Evolutionary conservation across 1,140 invertebrate species (phyloP), one percentile per base, ranked within the genome.

Genomic region (Triops longicaudatus): DNA sequence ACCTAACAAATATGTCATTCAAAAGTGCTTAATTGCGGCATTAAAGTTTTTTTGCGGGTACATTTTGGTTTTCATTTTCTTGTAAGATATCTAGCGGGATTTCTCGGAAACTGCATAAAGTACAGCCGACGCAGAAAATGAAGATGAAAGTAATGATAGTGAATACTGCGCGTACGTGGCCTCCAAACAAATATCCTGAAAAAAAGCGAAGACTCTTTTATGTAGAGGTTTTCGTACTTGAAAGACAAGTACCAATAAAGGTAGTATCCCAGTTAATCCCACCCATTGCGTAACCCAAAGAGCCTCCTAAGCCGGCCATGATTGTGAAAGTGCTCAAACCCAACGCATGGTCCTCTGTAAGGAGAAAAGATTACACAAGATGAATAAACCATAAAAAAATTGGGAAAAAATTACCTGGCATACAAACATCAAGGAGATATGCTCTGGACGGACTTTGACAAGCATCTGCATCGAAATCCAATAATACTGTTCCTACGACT

Each of bases 391-490:
- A 7, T 43, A 26, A 63, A 78, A 73, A 44, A 37, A 74, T 78
- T 44, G 11, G 12, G n/a, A 37, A 22, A 4, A 74, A 26, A 82
- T 84, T 82, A 93, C 93, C 92, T 86, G 94, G 91, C 79, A 95
- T 84, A 63, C 93, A 95, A 17, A 98, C 92, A 82, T 98, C 97
- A 11, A 98, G 87, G 0, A 98, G 87, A 86, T 96, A 98, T 44
- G 96, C 93, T 80, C 96, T 87, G 0, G 94, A 89, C 0, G 97
- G 96, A 82, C 94, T 96, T 84, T 98, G 96, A 81, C 96, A 98
- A 41, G 95, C 94, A 83, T 98, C 96, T 1, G 96, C 96, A 83
- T 97, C 94, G 84, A 98, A 98, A 84, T 98, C 97, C 31, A 98
- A 85, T 11, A 98, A 84, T 37, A 97, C 93, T 0, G 96, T 97